phyloP scores from a whole-genome alignment of 2,888 invertebrate genomes.

The Hypolimnas misippus region DNA sequence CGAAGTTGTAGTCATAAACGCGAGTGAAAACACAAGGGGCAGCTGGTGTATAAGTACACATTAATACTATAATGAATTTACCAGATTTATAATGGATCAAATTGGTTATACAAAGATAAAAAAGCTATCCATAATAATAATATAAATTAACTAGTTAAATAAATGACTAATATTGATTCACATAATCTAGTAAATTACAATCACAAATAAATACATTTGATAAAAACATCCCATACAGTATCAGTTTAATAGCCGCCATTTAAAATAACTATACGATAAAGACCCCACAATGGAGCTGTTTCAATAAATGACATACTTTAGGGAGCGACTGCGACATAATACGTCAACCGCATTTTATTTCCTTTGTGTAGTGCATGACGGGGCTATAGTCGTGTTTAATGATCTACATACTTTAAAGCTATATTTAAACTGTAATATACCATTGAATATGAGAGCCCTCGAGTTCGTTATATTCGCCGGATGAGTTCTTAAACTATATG shows the following conservation, averaged over 20 bases:
- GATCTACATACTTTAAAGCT: slow-evolving; percentile 16
- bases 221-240: background rate
- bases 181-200: too few relatives aligned
- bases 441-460: background rate
- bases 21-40: too few relatives aligned
- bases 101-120: too few relatives aligned
- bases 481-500: background rate
- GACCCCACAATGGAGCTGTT: slow-evolving; percentile 3
- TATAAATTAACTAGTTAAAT: too few relatives aligned
- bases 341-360: slow-evolving; percentile 29
- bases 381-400: slow-evolving; percentile 19
- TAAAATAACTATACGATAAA: background rate
- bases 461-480: background rate
- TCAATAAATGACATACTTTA: slow-evolving; percentile 15
- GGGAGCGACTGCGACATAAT: slow-evolving; percentile 13
- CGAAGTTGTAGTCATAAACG: too few relatives aligned
- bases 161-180: too few relatives aligned
- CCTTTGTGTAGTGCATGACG: slow-evolving; percentile 23
- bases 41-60: too few relatives aligned
- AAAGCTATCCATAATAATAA: too few relatives aligned
- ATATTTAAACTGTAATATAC: background rate
- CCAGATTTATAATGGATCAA: too few relatives aligned
- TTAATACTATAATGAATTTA: too few relatives aligned
- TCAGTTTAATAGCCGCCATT: background rate
- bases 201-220: too few relatives aligned